Evolutionary conservation across 2,113 vertebrate genomes (phyloP), one percentile per base, ranked within the genome.

Genomic region (Cranoglanis bouderius): DNA sequence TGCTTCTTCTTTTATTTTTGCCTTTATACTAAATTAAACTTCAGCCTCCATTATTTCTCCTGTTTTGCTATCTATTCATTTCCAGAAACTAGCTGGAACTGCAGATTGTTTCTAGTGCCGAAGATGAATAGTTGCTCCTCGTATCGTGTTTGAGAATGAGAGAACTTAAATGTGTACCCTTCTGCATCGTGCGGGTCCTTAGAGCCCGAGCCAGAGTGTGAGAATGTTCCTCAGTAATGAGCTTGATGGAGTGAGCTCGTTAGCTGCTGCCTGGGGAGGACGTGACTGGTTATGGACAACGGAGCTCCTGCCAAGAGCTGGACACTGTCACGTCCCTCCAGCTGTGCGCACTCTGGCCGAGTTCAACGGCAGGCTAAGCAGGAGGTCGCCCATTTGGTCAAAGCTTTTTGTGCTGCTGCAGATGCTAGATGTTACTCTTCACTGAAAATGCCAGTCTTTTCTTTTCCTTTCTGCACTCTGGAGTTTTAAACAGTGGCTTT

Each of bases 221-320:
- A 90, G 94, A 94, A 95, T 89, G 94, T 96, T 93, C 89, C 95
- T 90, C 90, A 88, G 94, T 96, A 96, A 95, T 95, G 94, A 95
- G 95, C 94, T 88, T 95, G 92, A 96, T 95, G 94, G 94, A 95
- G 95, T 93, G 94, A 88, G 88, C 91, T 96, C 94, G 94, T 97
- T 96, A 96, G 94, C 91, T 84, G 35, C 92, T 93, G 96, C 95
- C 96, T 95, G 93, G 95, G 94, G 95, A 83, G 94, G 95, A 96
- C 93, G 93, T 94, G 91, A 95, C 95, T 96, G 93, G 93, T 94
- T 94, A 57, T 90, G 91, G 91, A 94, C 88, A 89, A 91, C 90
- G 91, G 89, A 92, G 92, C 90, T 89, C 86, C 87, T 93, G 94
- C 93, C 94, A 95, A 93, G 89, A 94, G 93, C 91, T 91, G 92